Conservation (phyloP, 2,888 invertebrate species). For the Athetis lepigone region DNA sequence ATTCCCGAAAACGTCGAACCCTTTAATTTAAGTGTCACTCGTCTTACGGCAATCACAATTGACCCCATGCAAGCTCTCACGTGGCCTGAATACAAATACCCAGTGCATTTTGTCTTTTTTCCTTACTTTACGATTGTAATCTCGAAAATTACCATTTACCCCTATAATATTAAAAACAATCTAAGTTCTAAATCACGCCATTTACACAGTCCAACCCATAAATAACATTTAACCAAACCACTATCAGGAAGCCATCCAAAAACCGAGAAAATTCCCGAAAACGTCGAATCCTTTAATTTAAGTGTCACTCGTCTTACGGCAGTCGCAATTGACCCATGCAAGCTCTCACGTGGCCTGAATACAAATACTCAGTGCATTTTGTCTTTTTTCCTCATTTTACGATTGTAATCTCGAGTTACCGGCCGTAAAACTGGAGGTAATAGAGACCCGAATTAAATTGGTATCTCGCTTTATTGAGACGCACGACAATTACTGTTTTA, state of each 20-base stretch:
- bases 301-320: conserved; percentile 63
- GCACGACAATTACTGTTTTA: conserved; percentile 60
- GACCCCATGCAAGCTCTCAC: conserved; percentile 73
- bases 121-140: conserved; percentile 83
- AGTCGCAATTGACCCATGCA: conserved; percentile 74
- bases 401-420: conserved; percentile 84
- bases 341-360: conserved; percentile 75
- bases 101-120: conserved; percentile 78
- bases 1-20: conserved; percentile 25
- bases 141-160: too few relatives aligned
- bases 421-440: conserved; percentile 77
- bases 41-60: conserved; percentile 69
- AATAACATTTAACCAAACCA: conserved; percentile 7
- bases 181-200: too few relatives aligned
- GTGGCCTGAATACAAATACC: conserved; percentile 78
- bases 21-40: conserved; percentile 55
- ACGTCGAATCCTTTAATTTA: conserved; percentile 40
- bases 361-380: conserved; percentile 78
- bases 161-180: too few relatives aligned
- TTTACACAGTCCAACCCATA: too few relatives aligned
- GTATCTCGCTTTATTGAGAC: conserved; percentile 69
- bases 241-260: neutral
- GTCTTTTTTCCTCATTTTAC: conserved; percentile 80
- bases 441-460: conserved; percentile 77
- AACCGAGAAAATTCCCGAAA: conserved; percentile 21